phyloP scores from a whole-genome alignment of 2,888 invertebrate genomes.

The Drosophila planitibia region DNA sequence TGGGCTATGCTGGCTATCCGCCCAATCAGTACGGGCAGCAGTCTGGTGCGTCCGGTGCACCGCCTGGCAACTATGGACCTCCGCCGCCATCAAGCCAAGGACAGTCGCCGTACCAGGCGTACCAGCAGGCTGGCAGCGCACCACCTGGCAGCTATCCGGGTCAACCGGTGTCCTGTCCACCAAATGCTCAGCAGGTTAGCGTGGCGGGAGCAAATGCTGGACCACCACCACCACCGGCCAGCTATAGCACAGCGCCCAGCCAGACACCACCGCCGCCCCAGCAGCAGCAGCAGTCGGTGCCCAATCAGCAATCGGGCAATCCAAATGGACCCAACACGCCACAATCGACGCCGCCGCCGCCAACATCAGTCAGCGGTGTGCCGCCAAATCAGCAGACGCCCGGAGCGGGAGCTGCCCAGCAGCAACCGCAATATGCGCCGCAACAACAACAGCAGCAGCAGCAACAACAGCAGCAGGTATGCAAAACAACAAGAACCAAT shows the following conservation, averaged over 20 bases:
- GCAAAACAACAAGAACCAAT: background rate
- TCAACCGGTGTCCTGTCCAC: slow-evolving; percentile 71
- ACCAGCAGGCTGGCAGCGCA: slow-evolving; percentile 81
- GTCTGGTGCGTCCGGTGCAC: slow-evolving; percentile 56
- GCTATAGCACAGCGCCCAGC: slow-evolving; percentile 86
- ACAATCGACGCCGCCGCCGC: slow-evolving; percentile 78
- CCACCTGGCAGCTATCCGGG: slow-evolving; percentile 78
- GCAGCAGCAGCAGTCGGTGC: slow-evolving; percentile 82
- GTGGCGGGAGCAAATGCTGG: slow-evolving; percentile 69
- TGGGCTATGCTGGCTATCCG: slow-evolving; percentile 75
- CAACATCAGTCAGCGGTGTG: slow-evolving; percentile 47
- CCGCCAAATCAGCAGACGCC: slow-evolving; percentile 65
- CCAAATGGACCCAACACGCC: slow-evolving; percentile 78
- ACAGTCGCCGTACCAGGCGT: slow-evolving; percentile 86
- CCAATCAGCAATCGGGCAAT: slow-evolving; percentile 78
- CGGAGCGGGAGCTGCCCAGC: slow-evolving; percentile 51
- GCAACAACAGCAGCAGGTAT: slow-evolving; percentile 56
- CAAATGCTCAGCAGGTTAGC: slow-evolving; percentile 72
- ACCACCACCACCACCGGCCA: slow-evolving; percentile 79
- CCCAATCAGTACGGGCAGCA: slow-evolving; percentile 71
- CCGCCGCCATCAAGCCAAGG: slow-evolving; percentile 76
- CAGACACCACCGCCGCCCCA: slow-evolving; percentile 83
- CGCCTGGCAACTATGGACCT: slow-evolving; percentile 86
- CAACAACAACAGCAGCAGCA: slow-evolving; percentile 54
- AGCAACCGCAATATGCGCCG: slow-evolving; percentile 64